Evolutionary conservation across 2,888 invertebrate species (phyloP), one percentile per base, ranked within the genome.

Genomic region (Tetrapedia diversipes): DNA sequence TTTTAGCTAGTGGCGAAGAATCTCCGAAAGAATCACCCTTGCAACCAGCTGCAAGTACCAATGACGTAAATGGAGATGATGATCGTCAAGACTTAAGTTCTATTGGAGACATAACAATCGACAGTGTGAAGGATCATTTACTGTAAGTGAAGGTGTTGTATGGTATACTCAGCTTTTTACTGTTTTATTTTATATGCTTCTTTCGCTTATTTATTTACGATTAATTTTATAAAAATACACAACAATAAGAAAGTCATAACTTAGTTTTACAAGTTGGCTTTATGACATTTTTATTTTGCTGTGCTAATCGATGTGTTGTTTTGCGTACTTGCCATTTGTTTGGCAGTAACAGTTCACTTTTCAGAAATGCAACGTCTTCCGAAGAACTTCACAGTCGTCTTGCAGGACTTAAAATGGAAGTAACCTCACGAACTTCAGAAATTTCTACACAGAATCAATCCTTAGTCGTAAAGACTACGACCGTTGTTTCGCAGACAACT

Each of bases 81-180:
- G 93, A 93, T 82, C 92, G 92, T 79, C 92, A 93, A 86, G 93
- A 93, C 84, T 83, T 90, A 66, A 95, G 94, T 87, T 95, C 95
- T 47, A 94, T 95, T 76, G 97, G 96, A 19, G 98, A 98, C 92
- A 98, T 98, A 90, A 98, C 98, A 4, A 96, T 98, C 81, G 98
- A 98, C 93, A 98, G 98, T 37, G 97, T 98, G 60, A 95, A 97
- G 82, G 98, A 98, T 92, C 98, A 98, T 93, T 93, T 96, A 74
- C 91, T 91, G 91, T 92, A 88, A 90, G 90, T 89, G 27, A 57
- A 63, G 16, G 41, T 34, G 61, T 34, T 39, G 4, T 16, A 51
- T 19, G 49, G 37, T 14, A 22, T 16, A 34, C 51, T 47, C 37
- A 34, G 73, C 69, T 77, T 70, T 37, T 80, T 74, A 43, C 49